Evolutionary conservation across 2,113 vertebrate species (phyloP).

Genomic region (Boulengeromyrus knoepffleri): DNA sequence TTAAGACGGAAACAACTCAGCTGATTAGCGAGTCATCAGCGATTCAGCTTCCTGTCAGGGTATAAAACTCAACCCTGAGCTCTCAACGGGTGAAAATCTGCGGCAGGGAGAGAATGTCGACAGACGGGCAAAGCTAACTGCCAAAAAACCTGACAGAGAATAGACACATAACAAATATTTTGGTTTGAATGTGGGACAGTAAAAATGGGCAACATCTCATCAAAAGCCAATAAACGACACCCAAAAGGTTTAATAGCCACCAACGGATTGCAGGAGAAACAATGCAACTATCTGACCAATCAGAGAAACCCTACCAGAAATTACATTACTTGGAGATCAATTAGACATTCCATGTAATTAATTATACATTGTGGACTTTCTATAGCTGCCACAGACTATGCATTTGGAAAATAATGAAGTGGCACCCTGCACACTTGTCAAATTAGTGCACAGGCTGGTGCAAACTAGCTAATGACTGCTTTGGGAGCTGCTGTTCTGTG

Average conservation of each 20-base stretch:
- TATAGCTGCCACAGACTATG: background rate
- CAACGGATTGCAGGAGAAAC: background rate
- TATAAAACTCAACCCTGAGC: background rate
- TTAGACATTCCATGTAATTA: background rate
- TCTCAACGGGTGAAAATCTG: background rate
- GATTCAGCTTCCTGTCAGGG: constrained; percentile 8
- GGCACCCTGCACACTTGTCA: background rate
- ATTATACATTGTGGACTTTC: background rate
- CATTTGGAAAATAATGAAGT: background rate
- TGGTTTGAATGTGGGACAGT: background rate
- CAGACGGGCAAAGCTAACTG: background rate
- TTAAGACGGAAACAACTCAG: constrained; percentile 9
- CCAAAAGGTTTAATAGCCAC: background rate
- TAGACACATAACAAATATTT: background rate
- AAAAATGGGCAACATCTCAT: background rate
- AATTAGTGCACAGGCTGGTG: background rate
- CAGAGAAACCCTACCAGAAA: background rate
- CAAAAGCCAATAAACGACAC: background rate
- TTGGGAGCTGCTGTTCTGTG: background rate
- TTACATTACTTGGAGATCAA: background rate
- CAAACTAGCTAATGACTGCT: background rate
- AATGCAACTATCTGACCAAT: background rate
- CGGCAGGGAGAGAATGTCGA: background rate
- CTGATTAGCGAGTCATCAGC: background rate
- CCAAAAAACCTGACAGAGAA: background rate